A percentile compares a stretch with the other conserved stretches of the same genome.
phyloP scores from a whole-genome alignment of 2,888 invertebrate species.

The Chrysolina haemoptera region DNA sequence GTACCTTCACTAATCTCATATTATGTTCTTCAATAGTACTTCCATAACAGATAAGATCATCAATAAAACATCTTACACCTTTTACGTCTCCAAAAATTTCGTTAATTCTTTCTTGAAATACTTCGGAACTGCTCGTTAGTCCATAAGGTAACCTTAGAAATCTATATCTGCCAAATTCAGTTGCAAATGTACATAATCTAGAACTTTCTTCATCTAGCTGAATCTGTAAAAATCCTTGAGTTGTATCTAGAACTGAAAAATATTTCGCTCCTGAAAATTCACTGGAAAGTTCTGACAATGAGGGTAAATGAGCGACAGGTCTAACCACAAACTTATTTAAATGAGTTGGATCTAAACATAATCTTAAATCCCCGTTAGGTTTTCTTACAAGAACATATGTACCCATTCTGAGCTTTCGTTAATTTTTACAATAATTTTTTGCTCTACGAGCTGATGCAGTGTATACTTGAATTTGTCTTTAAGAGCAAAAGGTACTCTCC shows the following conservation, averaged over 20 bases:
- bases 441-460: conserved; percentile 30
- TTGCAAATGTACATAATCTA: conserved; percentile 41
- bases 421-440: conserved; percentile 37
- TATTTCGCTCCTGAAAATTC: conserved; percentile 35
- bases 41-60: too few species aligned
- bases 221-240: too few species aligned
- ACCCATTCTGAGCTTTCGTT: conserved; percentile 41
- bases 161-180: too few species aligned
- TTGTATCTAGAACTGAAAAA: conserved; percentile 10
- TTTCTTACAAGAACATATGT: conserved; percentile 44
- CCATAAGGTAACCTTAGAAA: too few species aligned
- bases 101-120: too few species aligned
- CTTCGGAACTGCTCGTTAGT: too few species aligned
- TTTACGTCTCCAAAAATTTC: too few species aligned
- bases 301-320: conserved; percentile 35
- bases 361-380: conserved; percentile 44
- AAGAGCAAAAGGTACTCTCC: background rate
- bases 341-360: conserved; percentile 36
- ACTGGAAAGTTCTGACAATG: conserved; percentile 44
- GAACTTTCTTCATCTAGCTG: conserved; percentile 33
- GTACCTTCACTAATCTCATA: too few species aligned
- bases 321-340: conserved; percentile 45
- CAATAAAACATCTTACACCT: too few species aligned
- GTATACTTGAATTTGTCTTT: background rate
- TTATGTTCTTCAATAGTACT: too few species aligned